These are phyloP conservation scores for Dipus sagitta DNA, from an alignment of 2,797 vertebrate species.

Conservation along the genomic window DNA sequence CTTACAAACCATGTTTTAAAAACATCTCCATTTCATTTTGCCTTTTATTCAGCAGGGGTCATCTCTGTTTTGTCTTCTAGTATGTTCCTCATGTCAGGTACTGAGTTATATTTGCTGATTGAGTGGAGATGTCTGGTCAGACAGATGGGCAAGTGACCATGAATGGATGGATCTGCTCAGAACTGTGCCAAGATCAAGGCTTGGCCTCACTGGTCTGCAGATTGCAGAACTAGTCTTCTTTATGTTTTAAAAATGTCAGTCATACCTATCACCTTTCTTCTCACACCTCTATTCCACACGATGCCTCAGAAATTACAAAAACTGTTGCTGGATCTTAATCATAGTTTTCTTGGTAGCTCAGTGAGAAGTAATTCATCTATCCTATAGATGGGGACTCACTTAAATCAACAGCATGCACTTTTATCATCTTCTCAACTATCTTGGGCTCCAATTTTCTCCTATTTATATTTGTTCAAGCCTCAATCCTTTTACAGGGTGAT, in stretches of 20 bases:
- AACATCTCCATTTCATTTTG: neutral
- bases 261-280: neutral
- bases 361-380: constrained; percentile 31
- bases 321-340: neutral
- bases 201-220: neutral
- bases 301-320: constrained; percentile 28
- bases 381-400: neutral
- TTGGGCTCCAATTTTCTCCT: constrained; percentile 61
- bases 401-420: constrained; percentile 65
- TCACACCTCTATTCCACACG: neutral
- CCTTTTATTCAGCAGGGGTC: neutral
- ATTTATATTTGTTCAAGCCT: constrained; percentile 58
- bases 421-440: constrained; percentile 56
- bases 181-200: neutral
- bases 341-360: neutral
- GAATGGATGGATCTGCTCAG: neutral
- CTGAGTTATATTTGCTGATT: neutral
- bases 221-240: constrained; percentile 1
- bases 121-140: neutral
- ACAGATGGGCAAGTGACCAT: neutral
- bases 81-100: neutral
- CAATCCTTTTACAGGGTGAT: constrained; percentile 17
- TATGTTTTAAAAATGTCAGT: neutral
- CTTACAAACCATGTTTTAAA: neutral
- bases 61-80: neutral